phyloP scores from a whole-genome alignment of 2,888 invertebrate species.

The Ochlodes sylvanus region DNA sequence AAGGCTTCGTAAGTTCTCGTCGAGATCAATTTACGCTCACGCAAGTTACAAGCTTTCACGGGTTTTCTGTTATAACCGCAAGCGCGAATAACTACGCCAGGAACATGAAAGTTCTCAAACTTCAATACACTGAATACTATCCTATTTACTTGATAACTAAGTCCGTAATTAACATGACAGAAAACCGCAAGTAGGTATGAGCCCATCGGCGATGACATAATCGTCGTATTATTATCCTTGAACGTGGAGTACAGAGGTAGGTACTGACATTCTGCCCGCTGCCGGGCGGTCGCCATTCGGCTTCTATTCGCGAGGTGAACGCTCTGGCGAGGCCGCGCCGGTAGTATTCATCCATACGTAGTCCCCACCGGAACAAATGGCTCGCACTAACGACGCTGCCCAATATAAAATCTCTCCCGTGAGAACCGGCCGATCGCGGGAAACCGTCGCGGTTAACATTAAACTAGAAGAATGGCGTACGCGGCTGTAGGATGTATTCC shows the following conservation, averaged over 20 bases:
- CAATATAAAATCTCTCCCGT: slow-evolving; percentile 36
- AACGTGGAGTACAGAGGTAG: slow-evolving; percentile 63
- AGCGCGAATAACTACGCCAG: neutral
- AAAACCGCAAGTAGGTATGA: slow-evolving; percentile 41
- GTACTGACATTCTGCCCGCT: slow-evolving; percentile 59
- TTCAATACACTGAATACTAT: neutral
- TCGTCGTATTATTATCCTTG: slow-evolving; percentile 68
- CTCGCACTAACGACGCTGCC: slow-evolving; percentile 41
- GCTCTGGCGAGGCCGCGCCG: slow-evolving; percentile 74
- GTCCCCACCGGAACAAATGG: slow-evolving; percentile 54
- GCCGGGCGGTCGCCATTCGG: slow-evolving; percentile 53
- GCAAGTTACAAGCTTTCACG: slow-evolving; percentile 30
- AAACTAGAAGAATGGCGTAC: slow-evolving; percentile 6
- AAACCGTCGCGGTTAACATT: slow-evolving; percentile 3
- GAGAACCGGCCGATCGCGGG: slow-evolving; percentile 11
- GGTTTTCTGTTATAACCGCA: slow-evolving; percentile 1
- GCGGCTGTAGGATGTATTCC: neutral
- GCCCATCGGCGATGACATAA: slow-evolving; percentile 63
- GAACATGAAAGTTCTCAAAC: no score
- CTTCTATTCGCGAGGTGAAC: slow-evolving; percentile 76
- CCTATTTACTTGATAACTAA: slow-evolving; percentile 4
- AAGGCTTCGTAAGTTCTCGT: neutral
- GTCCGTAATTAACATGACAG: slow-evolving; percentile 24
- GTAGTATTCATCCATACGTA: slow-evolving; percentile 41
- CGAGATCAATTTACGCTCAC: neutral